Percentiles rank a stretch among this genome's conserved stretches.
These are phyloP conservation scores for Metopolophium dirhodum DNA, from an alignment of 1,140 invertebrate species.

Conservation along the genomic window DNA sequence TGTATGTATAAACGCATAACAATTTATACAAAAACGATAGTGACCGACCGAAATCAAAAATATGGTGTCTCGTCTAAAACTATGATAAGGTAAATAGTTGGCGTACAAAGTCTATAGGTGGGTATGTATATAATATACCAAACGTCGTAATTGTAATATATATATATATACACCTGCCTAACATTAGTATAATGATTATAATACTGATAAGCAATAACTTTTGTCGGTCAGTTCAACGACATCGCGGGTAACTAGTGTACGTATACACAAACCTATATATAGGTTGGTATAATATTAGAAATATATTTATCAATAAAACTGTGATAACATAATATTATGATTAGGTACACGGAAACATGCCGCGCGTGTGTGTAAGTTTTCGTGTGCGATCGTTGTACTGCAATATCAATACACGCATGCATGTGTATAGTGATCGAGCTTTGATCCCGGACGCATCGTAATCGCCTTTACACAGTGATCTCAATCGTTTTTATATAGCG, in stretches of 20 bases:
- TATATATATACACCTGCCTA: neutral
- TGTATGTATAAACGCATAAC: neutral
- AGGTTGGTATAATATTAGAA: too few species aligned
- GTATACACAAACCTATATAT: neutral
- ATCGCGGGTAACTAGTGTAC: neutral
- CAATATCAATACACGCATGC: neutral
- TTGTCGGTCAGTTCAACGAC: neutral
- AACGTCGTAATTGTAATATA: neutral
- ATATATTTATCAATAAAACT: neutral
- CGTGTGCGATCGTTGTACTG: neutral
- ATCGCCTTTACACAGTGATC: neutral
- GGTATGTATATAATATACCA: neutral
- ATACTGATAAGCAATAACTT: neutral
- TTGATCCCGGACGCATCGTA: neutral
- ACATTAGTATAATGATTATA: neutral
- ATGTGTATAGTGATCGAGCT: neutral
- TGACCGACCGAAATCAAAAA: neutral
- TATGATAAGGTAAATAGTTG: neutral
- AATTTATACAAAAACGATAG: neutral
- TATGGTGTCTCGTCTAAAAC: neutral
- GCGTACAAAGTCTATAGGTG: neutral
- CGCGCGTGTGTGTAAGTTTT: neutral
- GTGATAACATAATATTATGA: neutral
- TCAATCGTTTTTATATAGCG: neutral
- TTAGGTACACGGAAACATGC: neutral